Conservation (phyloP, 2,113 vertebrate species). For the Sorex fumeus region DNA sequence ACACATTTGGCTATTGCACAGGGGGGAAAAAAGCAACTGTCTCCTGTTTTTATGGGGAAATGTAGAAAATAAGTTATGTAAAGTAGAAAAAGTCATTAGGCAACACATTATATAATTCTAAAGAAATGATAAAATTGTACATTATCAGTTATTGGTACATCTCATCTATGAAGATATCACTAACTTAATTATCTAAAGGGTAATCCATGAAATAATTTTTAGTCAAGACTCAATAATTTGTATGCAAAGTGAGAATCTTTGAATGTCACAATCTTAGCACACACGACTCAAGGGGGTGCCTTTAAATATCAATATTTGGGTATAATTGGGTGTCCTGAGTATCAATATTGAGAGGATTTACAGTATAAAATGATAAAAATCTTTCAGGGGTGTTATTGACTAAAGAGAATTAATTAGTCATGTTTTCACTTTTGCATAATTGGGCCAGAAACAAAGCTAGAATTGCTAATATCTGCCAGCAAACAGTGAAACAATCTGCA, state of each 20-base stretch:
- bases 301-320: not conserved
- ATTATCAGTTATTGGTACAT: not conserved
- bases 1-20: not conserved
- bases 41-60: constrained; percentile 21
- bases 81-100: constrained; percentile 50
- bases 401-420: constrained; percentile 59
- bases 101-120: constrained; percentile 49
- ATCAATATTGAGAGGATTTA: constrained; percentile 36
- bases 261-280: constrained; percentile 53
- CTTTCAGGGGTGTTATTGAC: constrained; percentile 52
- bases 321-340: not conserved
- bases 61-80: constrained; percentile 19
- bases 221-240: constrained; percentile 80
- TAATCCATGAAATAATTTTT: constrained; percentile 60
- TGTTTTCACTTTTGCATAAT: constrained; percentile 63
- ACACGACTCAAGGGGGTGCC: constrained; percentile 1
- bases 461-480: constrained; percentile 5
- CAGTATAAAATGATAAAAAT: constrained; percentile 37
- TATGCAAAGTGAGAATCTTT: constrained; percentile 48
- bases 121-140: not conserved
- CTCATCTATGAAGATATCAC: constrained; percentile 6
- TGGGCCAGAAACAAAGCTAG: constrained; percentile 58
- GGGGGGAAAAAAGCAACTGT: not conserved
- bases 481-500: constrained; percentile 56
- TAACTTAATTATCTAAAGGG: constrained; percentile 43